phyloP scores from a whole-genome alignment of 2,888 invertebrate genomes.

The Antitype chi region DNA sequence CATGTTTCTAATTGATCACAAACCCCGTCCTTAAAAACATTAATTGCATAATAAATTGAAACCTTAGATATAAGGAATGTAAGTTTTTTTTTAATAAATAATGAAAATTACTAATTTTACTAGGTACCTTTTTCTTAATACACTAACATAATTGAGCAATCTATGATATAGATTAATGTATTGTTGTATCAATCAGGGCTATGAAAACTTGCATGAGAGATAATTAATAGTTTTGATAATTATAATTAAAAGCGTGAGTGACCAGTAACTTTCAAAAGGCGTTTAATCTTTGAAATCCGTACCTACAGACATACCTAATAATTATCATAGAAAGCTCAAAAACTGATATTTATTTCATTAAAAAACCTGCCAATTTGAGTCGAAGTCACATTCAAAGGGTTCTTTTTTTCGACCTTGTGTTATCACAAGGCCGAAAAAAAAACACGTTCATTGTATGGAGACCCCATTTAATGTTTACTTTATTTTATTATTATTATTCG shows the following conservation, averaged over 20 bases:
- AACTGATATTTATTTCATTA: background rate
- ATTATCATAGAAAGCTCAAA: constrained; percentile 28
- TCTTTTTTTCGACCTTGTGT: too few relatives aligned
- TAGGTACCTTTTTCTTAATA: constrained; percentile 11
- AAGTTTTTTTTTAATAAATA: constrained; percentile 43
- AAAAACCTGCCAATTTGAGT: background rate
- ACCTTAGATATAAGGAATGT: constrained; percentile 58
- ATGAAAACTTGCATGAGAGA: background rate
- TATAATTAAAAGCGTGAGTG: background rate
- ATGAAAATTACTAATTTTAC: constrained; percentile 21
- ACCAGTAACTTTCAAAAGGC: background rate
- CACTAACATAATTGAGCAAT: constrained; percentile 62
- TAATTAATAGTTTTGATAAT: constrained; percentile 5
- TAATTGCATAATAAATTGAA: constrained; percentile 42
- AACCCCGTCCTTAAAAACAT: constrained; percentile 52
- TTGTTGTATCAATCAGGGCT: background rate
- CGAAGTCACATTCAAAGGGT: too few relatives aligned
- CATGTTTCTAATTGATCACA: constrained; percentile 54
- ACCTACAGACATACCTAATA: background rate
- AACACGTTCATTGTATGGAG: too few relatives aligned
- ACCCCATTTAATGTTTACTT: too few relatives aligned
- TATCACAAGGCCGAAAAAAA: too few relatives aligned
- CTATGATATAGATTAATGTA: constrained; percentile 34
- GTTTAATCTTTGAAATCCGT: background rate
- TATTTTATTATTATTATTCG: too few relatives aligned